Percentiles rank a stretch among this genome's conserved stretches.
Evolutionary conservation across 1,140 invertebrate genomes (phyloP).

Genomic region (Zaprionus nigranus): DNA sequence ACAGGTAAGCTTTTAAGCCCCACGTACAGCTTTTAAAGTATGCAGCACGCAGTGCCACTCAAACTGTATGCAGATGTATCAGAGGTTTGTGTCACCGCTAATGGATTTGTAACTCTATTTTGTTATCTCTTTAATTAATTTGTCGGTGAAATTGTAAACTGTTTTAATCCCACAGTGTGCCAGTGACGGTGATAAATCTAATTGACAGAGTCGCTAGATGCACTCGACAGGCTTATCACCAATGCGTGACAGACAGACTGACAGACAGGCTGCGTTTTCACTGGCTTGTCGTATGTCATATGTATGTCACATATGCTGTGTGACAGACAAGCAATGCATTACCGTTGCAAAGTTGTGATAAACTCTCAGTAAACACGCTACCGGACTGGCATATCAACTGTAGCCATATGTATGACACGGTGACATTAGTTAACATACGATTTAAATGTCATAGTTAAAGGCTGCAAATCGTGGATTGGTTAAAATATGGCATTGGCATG

Average conservation of each 20-base stretch:
- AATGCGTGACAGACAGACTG: neutral
- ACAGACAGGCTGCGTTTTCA: neutral
- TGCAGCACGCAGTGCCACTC: neutral
- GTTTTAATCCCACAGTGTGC: neutral
- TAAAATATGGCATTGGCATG: no score
- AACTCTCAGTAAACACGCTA: neutral
- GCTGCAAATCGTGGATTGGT: no score
- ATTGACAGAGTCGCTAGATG: neutral
- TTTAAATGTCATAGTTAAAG: no score
- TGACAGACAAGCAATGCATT: neutral
- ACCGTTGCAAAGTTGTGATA: neutral
- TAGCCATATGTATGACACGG: no score
- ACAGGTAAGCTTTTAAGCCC: slow-evolving; percentile 21
- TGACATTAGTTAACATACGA: no score
- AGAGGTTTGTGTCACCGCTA: slow-evolving; percentile 16
- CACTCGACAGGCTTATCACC: neutral
- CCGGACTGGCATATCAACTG: no score
- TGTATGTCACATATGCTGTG: neutral
- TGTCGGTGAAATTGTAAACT: neutral
- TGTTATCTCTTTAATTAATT: neutral
- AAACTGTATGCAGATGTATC: neutral
- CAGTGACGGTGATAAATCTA: neutral
- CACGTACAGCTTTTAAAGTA: neutral
- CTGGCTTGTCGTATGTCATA: neutral
- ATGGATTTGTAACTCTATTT: neutral